Percentiles rank a stretch among this genome's conserved stretches.
phyloP scores from a whole-genome alignment of 1,140 invertebrate species.

The Cotesia glomerata region DNA sequence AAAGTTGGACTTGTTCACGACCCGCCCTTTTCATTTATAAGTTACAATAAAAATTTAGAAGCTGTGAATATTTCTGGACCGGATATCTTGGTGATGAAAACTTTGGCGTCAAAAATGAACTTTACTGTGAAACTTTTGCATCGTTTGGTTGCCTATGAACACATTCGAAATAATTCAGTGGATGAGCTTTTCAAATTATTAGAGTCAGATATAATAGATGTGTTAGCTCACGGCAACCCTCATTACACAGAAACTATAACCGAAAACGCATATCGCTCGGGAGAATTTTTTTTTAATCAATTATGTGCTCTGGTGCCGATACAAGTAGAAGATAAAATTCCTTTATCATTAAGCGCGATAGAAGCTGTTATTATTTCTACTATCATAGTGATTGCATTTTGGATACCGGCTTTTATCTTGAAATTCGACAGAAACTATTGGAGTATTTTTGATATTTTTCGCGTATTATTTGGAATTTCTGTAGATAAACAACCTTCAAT shows the following conservation, averaged over 20 bases:
- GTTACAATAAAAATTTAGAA: slow-evolving; percentile 10
- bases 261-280: background rate
- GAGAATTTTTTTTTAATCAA: slow-evolving; percentile 5
- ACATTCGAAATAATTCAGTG: background rate
- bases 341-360: background rate
- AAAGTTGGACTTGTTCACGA: slow-evolving; percentile 6
- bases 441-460: slow-evolving; percentile 11
- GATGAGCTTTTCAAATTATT: background rate
- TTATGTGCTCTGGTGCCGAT: slow-evolving; percentile 22
- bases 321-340: background rate
- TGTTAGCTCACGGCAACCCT: slow-evolving; percentile 18
- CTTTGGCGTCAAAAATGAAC: slow-evolving; percentile 20
- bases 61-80: background rate
- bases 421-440: slow-evolving; percentile 1
- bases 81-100: slow-evolving; percentile 6
- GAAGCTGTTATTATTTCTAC: background rate
- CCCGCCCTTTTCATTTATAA: slow-evolving; percentile 16
- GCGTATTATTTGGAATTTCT: slow-evolving; percentile 19
- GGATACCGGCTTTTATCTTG: background rate
- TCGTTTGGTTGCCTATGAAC: background rate
- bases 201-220: slow-evolving; percentile 25
- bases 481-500: background rate
- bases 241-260: slow-evolving; percentile 18
- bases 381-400: slow-evolving; percentile 4
- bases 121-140: slow-evolving; percentile 13